Conservation (phyloP, 2,888 invertebrate genomes). For the Galeopsomyia nigrocyanea region DNA sequence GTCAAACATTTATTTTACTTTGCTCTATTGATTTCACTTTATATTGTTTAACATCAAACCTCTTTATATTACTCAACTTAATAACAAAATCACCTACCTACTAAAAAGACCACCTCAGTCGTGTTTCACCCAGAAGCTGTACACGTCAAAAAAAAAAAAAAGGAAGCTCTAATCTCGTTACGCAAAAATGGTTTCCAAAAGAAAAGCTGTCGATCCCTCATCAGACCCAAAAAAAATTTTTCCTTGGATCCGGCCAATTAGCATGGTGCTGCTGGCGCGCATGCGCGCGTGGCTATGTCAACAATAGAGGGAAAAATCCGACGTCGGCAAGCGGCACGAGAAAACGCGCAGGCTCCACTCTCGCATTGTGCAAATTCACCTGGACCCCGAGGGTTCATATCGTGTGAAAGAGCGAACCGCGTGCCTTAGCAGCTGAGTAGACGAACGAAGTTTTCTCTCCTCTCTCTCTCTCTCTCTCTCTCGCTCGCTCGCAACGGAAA, state of each 20-base stretch:
- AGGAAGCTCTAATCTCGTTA: constrained; percentile 24
- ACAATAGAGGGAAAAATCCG: not conserved
- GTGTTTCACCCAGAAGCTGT: too few relatives aligned
- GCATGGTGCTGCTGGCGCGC: constrained; percentile 13
- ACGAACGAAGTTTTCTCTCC: constrained; percentile 30
- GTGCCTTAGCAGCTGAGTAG: constrained; percentile 34
- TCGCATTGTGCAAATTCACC: constrained; percentile 45
- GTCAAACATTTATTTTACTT: too few relatives aligned
- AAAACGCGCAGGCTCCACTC: not conserved
- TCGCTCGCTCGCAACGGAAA: not conserved
- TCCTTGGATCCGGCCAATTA: constrained; percentile 29
- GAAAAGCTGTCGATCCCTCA: not conserved
- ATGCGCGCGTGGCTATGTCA: constrained; percentile 16
- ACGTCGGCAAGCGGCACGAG: not conserved
- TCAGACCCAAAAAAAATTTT: constrained; percentile 7
- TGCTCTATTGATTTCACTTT: too few relatives aligned
- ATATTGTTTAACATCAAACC: too few relatives aligned
- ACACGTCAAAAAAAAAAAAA: not conserved
- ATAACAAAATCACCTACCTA: too few relatives aligned
- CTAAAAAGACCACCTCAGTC: too few relatives aligned
- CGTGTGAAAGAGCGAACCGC: constrained; percentile 41
- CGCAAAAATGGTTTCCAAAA: constrained; percentile 8
- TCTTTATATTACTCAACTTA: too few relatives aligned
- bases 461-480: not conserved
- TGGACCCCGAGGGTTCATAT: constrained; percentile 23